Evolutionary conservation across 35 echinoderm and acorn worm genomes (phyloP).

Genomic region (Ophiothrix spiculata): DNA sequence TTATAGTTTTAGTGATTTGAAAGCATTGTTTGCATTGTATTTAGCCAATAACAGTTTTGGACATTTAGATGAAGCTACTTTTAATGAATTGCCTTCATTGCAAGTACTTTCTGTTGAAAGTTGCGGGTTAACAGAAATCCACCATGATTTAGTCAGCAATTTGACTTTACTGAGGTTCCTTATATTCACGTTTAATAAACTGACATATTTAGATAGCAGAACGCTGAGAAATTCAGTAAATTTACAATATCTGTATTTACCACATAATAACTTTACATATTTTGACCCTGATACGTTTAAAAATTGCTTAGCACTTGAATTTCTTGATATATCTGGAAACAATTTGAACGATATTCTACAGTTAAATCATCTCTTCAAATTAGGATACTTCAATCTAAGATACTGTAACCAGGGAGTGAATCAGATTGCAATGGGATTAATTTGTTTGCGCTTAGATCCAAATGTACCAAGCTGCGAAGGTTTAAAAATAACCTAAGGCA

Average conservation of each 20-base stretch:
- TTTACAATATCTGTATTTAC: neutral
- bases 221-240: neutral
- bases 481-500: neutral
- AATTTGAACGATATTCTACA: neutral
- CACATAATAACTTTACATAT: neutral
- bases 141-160: neutral
- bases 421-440: neutral
- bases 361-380: neutral
- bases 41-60: neutral
- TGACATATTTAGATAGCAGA: neutral
- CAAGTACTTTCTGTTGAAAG: neutral
- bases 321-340: neutral
- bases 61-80: neutral
- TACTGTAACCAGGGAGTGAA: neutral
- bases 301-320: neutral
- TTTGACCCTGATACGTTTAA: neutral
- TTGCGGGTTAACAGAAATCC: neutral
- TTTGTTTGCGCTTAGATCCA: neutral
- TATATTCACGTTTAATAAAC: neutral
- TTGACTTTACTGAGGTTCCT: neutral
- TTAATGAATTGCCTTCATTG: neutral
- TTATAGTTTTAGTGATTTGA: neutral
- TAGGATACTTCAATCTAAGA: neutral
- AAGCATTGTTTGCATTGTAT: neutral
- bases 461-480: neutral